Percentiles rank a stretch among this genome's conserved stretches.
phyloP scores from a whole-genome alignment of 2,797 vertebrate genomes.

The Centroberyx gerrardi region DNA sequence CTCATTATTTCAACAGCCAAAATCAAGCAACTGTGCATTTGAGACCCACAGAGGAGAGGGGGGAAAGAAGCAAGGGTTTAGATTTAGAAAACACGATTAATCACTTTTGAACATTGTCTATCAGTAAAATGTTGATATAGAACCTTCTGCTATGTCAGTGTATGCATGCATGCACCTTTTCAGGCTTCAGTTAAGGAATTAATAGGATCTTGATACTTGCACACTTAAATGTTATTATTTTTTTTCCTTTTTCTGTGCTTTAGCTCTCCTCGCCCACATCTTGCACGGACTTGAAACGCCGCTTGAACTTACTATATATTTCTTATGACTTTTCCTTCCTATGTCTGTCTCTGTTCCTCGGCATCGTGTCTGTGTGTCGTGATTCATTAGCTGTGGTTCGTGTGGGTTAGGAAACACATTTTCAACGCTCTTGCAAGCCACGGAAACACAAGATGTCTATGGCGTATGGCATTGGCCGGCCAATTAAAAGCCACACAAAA shows the following conservation, averaged over 20 bases:
- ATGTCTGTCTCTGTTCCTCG: conserved; percentile 16
- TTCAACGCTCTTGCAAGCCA: conserved; percentile 37
- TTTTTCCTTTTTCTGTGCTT: conserved; percentile 22
- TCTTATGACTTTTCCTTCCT: conserved; percentile 42
- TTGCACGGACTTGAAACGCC: conserved; percentile 52
- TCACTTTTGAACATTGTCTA: conserved; percentile 23
- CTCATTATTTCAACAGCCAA: conserved; percentile 74
- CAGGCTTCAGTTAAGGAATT: conserved; percentile 16
- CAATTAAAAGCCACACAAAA: conserved; percentile 39
- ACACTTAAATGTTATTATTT: conserved; percentile 18
- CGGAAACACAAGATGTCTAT: conserved; percentile 18
- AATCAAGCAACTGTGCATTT: conserved; percentile 67
- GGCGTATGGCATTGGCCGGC: conserved; percentile 30
- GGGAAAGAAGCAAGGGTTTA: neutral
- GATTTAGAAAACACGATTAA: conserved; percentile 22
- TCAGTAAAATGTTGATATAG: no score
- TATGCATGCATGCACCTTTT: neutral
- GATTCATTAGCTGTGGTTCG: conserved; percentile 71
- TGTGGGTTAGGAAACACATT: conserved; percentile 29
- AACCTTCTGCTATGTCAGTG: no score
- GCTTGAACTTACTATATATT: conserved; percentile 59
- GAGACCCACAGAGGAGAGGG: conserved; percentile 28
- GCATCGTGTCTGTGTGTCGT: conserved; percentile 28
- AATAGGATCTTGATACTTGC: conserved; percentile 43
- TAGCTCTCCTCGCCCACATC: conserved; percentile 45